These are phyloP conservation scores for Hypomecis atomaria DNA, from an alignment of 2,888 invertebrate species.

Conservation along the genomic window DNA sequence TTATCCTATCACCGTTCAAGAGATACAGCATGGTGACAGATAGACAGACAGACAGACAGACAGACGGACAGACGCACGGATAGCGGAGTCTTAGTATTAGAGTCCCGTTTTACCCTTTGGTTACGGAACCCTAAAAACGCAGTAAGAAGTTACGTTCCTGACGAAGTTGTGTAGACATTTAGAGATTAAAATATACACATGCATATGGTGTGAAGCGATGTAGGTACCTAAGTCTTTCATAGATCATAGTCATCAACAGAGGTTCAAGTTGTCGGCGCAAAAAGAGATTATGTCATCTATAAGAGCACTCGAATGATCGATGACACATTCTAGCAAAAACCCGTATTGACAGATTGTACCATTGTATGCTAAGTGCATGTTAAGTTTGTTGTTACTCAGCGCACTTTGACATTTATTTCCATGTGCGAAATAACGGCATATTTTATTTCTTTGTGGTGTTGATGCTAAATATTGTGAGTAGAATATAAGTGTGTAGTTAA, in stretches of 20 bases:
- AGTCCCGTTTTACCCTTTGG: too few species aligned
- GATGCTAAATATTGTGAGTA: background rate
- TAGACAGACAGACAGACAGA: too few species aligned
- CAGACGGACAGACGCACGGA: too few species aligned
- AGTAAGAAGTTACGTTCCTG: too few species aligned
- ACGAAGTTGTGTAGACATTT: too few species aligned
- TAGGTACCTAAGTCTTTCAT: background rate
- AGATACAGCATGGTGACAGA: too few species aligned
- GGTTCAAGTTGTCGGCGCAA: slow-evolving; percentile 38
- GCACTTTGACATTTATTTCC: slow-evolving; percentile 7
- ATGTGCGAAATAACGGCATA: slow-evolving; percentile 9
- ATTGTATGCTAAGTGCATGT: slow-evolving; percentile 33
- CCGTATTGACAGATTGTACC: slow-evolving; percentile 19
- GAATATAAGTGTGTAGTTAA: too few species aligned
- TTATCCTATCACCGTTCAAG: too few species aligned
- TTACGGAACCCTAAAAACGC: too few species aligned
- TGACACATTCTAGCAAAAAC: slow-evolving; percentile 25
- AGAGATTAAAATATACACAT: too few species aligned
- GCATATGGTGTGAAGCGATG: too few species aligned
- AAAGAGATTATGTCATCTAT: slow-evolving; percentile 32
- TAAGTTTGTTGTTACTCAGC: slow-evolving; percentile 18
- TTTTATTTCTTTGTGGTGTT: background rate
- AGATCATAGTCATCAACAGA: slow-evolving; percentile 23
- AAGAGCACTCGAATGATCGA: slow-evolving; percentile 18
- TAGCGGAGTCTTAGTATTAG: too few species aligned